Evolutionary conservation across 1,140 invertebrate genomes (phyloP).

Genomic region (Drosophila eugracilis): DNA sequence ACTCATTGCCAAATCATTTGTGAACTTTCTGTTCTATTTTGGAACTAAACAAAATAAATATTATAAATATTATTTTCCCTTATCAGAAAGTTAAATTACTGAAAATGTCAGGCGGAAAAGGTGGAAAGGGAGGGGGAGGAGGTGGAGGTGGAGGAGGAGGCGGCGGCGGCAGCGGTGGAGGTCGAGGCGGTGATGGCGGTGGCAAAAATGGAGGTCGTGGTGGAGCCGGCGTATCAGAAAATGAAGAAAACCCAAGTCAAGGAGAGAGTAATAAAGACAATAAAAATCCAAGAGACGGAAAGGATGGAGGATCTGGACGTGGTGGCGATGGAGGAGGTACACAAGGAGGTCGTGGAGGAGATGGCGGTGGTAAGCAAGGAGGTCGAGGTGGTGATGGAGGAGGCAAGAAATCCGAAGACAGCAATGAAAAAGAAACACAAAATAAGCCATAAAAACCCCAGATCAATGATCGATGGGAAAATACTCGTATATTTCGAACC

Average conservation of each 20-base stretch:
- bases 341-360: constrained; percentile 2
- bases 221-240: not conserved
- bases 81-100: not conserved
- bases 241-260: not conserved
- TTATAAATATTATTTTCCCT: not conserved
- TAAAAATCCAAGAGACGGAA: not conserved
- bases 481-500: not conserved
- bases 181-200: not conserved
- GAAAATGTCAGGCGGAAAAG: constrained; percentile 5
- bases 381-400: constrained; percentile 11
- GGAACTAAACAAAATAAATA: too few relatives aligned
- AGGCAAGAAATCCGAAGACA: not conserved
- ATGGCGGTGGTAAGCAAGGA: not conserved
- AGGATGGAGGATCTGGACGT: constrained; percentile 10
- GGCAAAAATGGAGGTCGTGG: not conserved
- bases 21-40: too few relatives aligned
- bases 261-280: not conserved
- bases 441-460: not conserved
- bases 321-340: constrained; percentile 5
- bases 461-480: not conserved
- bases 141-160: constrained; percentile 2
- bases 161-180: not conserved
- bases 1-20: constrained; percentile 10
- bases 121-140: not conserved
- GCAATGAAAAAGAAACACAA: not conserved